Base-by-base conservation (phyloP, 2,888 invertebrate genomes). In the Nemotelus pantherinus region DNA sequence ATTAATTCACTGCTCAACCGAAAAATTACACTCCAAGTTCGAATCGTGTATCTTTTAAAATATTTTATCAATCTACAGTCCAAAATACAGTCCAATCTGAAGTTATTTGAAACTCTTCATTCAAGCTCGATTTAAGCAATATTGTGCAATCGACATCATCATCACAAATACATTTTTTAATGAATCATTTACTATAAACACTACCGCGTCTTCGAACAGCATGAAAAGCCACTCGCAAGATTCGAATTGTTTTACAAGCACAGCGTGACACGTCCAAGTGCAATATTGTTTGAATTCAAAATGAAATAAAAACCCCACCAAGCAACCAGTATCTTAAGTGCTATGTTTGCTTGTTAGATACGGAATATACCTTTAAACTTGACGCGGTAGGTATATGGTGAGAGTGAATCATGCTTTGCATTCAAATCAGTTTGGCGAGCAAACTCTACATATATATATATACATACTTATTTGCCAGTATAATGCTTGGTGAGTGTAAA, bases 371-470 rank as follows among this genome's bases (percentile, higher is more conserved):
- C 25, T 25, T 25, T 25, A 25, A 25, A 25, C 25, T 25, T 25
- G 25, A 25, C 25, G 25, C 25, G 25, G 25, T 25, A 25, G 25
- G 65, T 45, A 9, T 53, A 70, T 70, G 70, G 70, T 6, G 53
- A 68, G 53, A 53, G 55, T 70, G 70, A 70, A 55, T 70, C 70
- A 70, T 70, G 55, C 41, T 70, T 70, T 70, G 70, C 70, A 70
- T 70, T 55, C 70, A 47, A 70, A 70, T 70, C 43, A 70, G 25
- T 41, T 41, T 43, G 70, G 9, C 55, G 9, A 50, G 25, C 25
- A 25, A 25, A 25, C 25, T 25, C 25, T 25, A 25, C 25, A 25
- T 0, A 25, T 25, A 25, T 25, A 25, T 25, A 25, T 25, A 1
- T 53, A 9, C 55, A 39, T 9, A 39, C 55, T 53, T 70, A 70